A percentile compares a stretch with the other conserved stretches of the same genome.
Evolutionary conservation across 2,797 vertebrate genomes (phyloP).

Genomic region (Gadopsis marmoratus): DNA sequence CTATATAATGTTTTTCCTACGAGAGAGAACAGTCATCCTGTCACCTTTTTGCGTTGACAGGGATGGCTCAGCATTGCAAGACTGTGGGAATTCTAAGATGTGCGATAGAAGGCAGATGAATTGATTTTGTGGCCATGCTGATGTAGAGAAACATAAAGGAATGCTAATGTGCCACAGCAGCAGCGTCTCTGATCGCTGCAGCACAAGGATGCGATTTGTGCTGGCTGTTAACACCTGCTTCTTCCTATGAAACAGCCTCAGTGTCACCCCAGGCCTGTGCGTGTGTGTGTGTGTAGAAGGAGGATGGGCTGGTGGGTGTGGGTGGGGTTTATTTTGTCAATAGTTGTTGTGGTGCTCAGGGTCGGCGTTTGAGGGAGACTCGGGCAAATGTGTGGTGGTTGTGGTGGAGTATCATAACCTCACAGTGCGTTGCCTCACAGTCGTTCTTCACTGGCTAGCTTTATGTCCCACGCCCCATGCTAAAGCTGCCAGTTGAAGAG

Average conservation of each 20-base stretch:
- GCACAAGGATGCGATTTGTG: constrained; percentile 84
- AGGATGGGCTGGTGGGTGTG: constrained; percentile 5
- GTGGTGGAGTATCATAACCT: constrained; percentile 36
- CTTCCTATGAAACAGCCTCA: constrained; percentile 79
- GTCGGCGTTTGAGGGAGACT: not conserved
- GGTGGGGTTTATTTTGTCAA: constrained; percentile 31
- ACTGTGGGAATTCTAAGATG: constrained; percentile 5
- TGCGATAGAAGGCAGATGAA: constrained; percentile 44
- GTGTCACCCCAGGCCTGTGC: constrained; percentile 60
- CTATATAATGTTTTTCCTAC: constrained; percentile 3
- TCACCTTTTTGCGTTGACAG: constrained; percentile 19
- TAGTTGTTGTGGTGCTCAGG: constrained; percentile 52
- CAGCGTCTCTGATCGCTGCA: constrained; percentile 55
- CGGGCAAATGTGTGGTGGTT: constrained; percentile 9
- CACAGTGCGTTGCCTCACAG: constrained; percentile 87
- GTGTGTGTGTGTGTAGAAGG: constrained; percentile 30
- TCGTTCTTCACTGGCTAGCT: constrained; percentile 94
- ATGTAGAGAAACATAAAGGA: constrained; percentile 61
- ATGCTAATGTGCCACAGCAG: constrained; percentile 77
- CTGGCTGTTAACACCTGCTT: constrained; percentile 79
- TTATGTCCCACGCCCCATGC: constrained; percentile 82
- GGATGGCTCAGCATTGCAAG: not conserved
- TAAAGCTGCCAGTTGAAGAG: constrained; percentile 94
- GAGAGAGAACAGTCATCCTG: not conserved
- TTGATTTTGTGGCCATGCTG: constrained; percentile 46